Conservation (phyloP, 2,797 vertebrate genomes). For the Fundulus diaphanus region DNA sequence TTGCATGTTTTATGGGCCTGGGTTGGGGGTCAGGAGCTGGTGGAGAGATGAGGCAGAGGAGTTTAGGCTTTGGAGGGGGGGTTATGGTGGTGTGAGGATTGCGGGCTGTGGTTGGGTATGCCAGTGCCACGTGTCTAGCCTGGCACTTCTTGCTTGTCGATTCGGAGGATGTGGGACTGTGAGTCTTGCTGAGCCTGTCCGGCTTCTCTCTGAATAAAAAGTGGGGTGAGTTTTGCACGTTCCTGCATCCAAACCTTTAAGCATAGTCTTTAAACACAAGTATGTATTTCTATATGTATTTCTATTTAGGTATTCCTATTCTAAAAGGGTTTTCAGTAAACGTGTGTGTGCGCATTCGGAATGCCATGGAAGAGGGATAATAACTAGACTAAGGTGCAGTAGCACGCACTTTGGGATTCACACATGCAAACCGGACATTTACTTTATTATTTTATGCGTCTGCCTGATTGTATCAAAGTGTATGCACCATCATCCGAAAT, state of each 20-base stretch:
- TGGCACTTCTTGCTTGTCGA: slow-evolving; percentile 79
- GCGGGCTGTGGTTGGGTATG: slow-evolving; percentile 84
- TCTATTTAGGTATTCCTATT: slow-evolving; percentile 13
- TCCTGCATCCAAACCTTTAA: slow-evolving; percentile 49
- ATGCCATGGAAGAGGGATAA: slow-evolving; percentile 35
- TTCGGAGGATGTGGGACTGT: slow-evolving; percentile 78
- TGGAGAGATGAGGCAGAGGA: slow-evolving; percentile 60
- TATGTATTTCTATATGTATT: not conserved
- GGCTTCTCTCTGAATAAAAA: slow-evolving; percentile 74
- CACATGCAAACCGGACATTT: slow-evolving; percentile 40
- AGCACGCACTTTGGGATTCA: slow-evolving; percentile 56
- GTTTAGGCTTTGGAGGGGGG: slow-evolving; percentile 41
- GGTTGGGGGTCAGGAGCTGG: slow-evolving; percentile 59
- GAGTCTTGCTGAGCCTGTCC: slow-evolving; percentile 77
- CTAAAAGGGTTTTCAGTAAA: slow-evolving; percentile 37
- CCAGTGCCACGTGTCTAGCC: slow-evolving; percentile 83
- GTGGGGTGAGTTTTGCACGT: slow-evolving; percentile 80
- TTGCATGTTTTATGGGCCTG: slow-evolving; percentile 42
- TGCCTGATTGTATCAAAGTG: slow-evolving; percentile 30
- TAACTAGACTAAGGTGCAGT: slow-evolving; percentile 41
- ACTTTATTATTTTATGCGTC: slow-evolving; percentile 32
- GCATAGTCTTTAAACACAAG: not conserved
- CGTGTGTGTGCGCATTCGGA: slow-evolving; percentile 39
- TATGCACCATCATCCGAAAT: slow-evolving; percentile 47
- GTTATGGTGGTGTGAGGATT: slow-evolving; percentile 82